Evolutionary conservation across 64 coral and sea anemone species (phyloP).

Genomic region (Montipora sp.): DNA sequence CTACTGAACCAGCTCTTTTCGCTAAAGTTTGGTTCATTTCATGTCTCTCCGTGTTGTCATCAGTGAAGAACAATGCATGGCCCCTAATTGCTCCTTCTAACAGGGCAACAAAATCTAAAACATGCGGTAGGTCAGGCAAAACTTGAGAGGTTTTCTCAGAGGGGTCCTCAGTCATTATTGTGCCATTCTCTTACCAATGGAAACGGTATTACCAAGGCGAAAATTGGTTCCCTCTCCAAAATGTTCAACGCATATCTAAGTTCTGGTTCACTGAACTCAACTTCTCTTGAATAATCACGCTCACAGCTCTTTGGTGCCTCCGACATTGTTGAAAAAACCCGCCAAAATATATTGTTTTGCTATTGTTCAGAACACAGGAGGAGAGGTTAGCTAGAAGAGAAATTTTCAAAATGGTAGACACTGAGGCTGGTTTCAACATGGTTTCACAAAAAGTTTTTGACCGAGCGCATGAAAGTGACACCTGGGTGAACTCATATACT

Average conservation of each 20-base stretch:
- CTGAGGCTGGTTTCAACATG: conserved; percentile 6
- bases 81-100: conserved; percentile 12
- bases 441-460: not conserved
- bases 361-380: not conserved
- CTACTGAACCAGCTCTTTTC: conserved; percentile 41
- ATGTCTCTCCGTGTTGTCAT: conserved; percentile 31
- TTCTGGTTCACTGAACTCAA: conserved; percentile 50
- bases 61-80: conserved; percentile 11
- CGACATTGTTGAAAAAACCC: conserved; percentile 21
- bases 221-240: conserved; percentile 36
- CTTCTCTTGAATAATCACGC: conserved; percentile 35
- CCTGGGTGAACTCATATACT: no score
- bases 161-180: not conserved
- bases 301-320: conserved; percentile 41
- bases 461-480: not conserved
- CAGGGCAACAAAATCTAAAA: conserved; percentile 25
- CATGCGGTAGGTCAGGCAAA: not conserved
- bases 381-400: not conserved
- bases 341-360: not conserved
- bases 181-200: conserved; percentile 57
- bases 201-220: conserved; percentile 58
- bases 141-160: not conserved
- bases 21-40: conserved; percentile 41
- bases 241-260: conserved; percentile 40
- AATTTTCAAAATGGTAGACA: conserved; percentile 24